phyloP scores from a whole-genome alignment of 2,113 vertebrate species.

The Plotosus lineatus region DNA sequence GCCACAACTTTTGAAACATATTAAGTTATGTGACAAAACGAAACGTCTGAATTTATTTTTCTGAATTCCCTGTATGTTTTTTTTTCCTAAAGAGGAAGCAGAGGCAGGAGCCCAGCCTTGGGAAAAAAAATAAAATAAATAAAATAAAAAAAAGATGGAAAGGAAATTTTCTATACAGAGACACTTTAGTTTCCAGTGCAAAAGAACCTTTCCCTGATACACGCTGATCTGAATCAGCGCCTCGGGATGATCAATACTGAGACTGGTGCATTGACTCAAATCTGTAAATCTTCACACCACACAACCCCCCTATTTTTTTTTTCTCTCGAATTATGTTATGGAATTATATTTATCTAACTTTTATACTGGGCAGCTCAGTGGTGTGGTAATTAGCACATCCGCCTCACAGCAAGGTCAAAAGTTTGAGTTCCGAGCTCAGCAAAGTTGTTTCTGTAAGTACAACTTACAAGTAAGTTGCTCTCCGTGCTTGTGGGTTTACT shows the following conservation, averaged over 20 bases:
- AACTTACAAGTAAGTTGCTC: too few species aligned
- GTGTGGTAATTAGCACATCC: too few species aligned
- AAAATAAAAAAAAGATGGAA: too few species aligned
- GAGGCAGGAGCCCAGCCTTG: not conserved
- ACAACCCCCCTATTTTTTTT: not conserved
- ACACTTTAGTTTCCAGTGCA: not conserved
- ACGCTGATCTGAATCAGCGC: not conserved
- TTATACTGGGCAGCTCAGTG: too few species aligned
- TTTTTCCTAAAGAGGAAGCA: not conserved
- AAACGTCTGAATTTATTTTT: too few species aligned
- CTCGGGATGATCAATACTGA: not conserved
- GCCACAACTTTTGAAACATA: not conserved
- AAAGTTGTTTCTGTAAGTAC: too few species aligned
- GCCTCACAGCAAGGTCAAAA: too few species aligned
- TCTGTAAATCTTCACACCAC: not conserved
- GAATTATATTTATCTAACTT: not conserved
- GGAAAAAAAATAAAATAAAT: not conserved
- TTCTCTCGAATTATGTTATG: not conserved
- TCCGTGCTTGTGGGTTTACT: too few species aligned
- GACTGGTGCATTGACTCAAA: not conserved
- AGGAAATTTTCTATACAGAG: not conserved
- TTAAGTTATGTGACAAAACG: not conserved
- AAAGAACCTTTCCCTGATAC: not conserved
- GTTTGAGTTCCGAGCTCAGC: too few species aligned
- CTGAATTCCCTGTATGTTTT: not conserved